Conservation (phyloP, 2,113 vertebrate genomes). For the Bucco capensis region DNA sequence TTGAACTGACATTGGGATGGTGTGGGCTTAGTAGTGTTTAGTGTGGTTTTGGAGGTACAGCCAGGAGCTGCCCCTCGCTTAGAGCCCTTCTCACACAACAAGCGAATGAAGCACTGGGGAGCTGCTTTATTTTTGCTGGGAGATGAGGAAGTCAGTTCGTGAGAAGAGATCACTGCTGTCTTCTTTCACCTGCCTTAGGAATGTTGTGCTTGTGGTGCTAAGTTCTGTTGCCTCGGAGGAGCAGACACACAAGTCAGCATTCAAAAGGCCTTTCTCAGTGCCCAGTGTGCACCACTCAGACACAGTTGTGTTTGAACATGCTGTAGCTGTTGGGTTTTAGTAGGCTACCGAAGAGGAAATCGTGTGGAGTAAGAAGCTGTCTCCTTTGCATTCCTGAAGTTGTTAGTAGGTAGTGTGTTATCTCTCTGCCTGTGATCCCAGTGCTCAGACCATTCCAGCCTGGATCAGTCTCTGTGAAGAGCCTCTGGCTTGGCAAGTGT, state of each 20-base stretch:
- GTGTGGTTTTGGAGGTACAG: not conserved
- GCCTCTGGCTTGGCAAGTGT: not conserved
- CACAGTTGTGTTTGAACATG: not conserved
- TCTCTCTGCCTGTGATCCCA: not conserved
- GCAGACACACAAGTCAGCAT: rapidly evolving
- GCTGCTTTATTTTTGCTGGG: not conserved
- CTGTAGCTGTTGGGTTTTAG: not conserved
- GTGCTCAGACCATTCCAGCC: rapidly evolving
- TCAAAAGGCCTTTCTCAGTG: not conserved
- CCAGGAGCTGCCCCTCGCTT: not conserved
- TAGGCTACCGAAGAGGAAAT: not conserved
- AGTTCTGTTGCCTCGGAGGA: not conserved
- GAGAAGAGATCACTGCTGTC: not conserved
- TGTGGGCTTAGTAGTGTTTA: not conserved
- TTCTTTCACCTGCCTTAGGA: not conserved
- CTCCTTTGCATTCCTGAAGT: not conserved
- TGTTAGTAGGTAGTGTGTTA: not conserved
- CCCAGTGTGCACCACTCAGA: not conserved
- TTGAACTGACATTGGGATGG: rapidly evolving
- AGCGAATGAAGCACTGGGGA: not conserved
- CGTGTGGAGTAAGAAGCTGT: not conserved
- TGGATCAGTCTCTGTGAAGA: rapidly evolving
- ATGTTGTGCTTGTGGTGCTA: not conserved
- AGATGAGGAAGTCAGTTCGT: not conserved
- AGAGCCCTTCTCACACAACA: rapidly evolving